Evolutionary conservation across 2,113 vertebrate species (phyloP).

Genomic region (Sceloporus undulatus): DNA sequence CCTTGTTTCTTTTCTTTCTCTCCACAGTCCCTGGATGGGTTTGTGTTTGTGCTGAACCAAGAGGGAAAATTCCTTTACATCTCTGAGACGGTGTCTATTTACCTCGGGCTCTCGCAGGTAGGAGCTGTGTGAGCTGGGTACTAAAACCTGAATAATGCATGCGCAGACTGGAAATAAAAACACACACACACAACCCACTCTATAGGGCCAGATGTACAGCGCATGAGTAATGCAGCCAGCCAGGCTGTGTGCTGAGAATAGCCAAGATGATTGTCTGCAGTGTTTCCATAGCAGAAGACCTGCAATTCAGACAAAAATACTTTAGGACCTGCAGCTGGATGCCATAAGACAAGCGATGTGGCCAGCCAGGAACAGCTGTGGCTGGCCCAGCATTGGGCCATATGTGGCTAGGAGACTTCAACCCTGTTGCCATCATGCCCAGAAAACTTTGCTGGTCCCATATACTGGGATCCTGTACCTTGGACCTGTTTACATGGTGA

Average conservation of each 20-base stretch:
- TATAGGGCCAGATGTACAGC: neutral
- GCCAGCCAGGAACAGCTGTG: no score
- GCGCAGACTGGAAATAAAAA: neutral
- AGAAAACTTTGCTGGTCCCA: no score
- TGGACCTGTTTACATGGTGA: no score
- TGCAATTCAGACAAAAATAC: no score
- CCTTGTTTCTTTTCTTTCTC: constrained; percentile 49
- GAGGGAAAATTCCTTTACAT: constrained; percentile 94
- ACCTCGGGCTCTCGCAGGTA: constrained; percentile 94
- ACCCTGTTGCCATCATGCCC: no score
- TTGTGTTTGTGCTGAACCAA: constrained; percentile 91
- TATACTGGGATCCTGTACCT: no score
- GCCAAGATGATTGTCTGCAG: neutral
- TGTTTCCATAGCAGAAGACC: no score
- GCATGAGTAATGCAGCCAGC: neutral
- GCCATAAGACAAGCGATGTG: no score
- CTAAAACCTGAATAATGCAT: constrained; percentile 34
- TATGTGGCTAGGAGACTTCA: no score
- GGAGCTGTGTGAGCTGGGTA: constrained; percentile 54
- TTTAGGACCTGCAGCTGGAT: neutral
- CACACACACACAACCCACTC: neutral
- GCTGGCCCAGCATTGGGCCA: no score
- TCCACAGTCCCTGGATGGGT: constrained; percentile 90
- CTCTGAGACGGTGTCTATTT: constrained; percentile 94
- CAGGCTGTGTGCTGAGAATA: neutral